Base-by-base conservation (phyloP, 2,113 vertebrate species). In the Thymallus thymallus region DNA sequence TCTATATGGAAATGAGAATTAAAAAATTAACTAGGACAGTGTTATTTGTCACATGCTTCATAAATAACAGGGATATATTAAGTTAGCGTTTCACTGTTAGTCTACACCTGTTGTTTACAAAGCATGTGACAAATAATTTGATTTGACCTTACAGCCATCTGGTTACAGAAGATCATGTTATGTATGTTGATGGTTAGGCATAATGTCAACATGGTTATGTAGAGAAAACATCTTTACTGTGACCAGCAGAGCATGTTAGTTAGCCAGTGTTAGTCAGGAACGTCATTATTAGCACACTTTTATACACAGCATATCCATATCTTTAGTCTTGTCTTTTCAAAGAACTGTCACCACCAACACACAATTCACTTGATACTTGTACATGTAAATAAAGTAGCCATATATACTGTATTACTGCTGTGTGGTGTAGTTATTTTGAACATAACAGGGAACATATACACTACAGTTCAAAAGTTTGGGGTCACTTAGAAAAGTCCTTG, bases 311-410 rank as follows among this genome's bases (percentile, higher is more conserved):
- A 7, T 22, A 9, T 51, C 72, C 82, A 72, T 84, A 82, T 88
- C 69, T 60, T 75, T 83, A 84, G 85, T 82, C 80, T 85, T 88
- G 89, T 89, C 90, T 64, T 70, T 75, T 70, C 51, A 81, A 78
- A 80, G 30, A 83, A 82, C 74, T 72, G 80, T 90, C 79, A 69
- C 69, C 51, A 75, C 84, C 80, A 86, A 30, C 12, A 20, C 75
- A 81, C 79, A 82, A 72, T 80, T 76, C 48, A 55, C 16, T 71
- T 35, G 18, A 61, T 80, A 18, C 29, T 73, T 76, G 64, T 87
- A 85, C 90, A 85, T 16, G 88, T 86, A 64, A 24, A 80, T 91
- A 68, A 83, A 69, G 32, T 76, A 65, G 41, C 69, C 69, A 61
- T 73, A 87, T 84, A 76, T 80, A 80, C 76, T 72, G 88, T 82